Conservation (phyloP, 2,113 vertebrate species). For the Pelmatolapia mariae region DNA sequence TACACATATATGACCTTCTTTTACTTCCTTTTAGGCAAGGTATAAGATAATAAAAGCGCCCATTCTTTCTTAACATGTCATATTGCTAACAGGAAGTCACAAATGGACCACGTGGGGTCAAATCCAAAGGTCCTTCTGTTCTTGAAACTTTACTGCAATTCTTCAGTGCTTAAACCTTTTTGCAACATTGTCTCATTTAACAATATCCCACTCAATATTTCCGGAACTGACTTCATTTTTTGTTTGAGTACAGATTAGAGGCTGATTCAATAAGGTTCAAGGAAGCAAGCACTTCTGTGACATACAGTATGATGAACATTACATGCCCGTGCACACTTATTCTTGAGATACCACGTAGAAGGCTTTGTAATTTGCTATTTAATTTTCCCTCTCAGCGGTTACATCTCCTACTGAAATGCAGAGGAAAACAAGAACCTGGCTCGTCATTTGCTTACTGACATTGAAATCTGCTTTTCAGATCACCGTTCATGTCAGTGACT, state of each 20-base stretch:
- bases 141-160: neutral
- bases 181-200: neutral
- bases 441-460: slow-evolving; percentile 56
- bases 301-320: slow-evolving; percentile 10
- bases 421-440: slow-evolving; percentile 31
- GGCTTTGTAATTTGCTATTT: slow-evolving; percentile 38
- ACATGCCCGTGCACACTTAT: neutral
- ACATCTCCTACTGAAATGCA: slow-evolving; percentile 14
- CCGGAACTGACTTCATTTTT: neutral
- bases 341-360: slow-evolving; percentile 1
- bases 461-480: slow-evolving; percentile 57
- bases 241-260: neutral
- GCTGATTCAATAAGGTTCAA: slow-evolving; percentile 2
- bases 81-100: slow-evolving; percentile 1
- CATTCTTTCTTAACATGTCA: neutral
- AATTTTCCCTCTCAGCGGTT: slow-evolving; percentile 59
- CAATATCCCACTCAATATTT: neutral
- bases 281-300: slow-evolving; percentile 5
- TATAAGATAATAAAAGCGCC: neutral
- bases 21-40: neutral
- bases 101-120: slow-evolving; percentile 3
- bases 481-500: slow-evolving; percentile 31
- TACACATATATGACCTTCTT: neutral
- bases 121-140: slow-evolving; percentile 15
- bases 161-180: neutral